These are phyloP conservation scores for Phoebastria nigripes DNA, from an alignment of 2,797 vertebrate species.

Conservation along the genomic window DNA sequence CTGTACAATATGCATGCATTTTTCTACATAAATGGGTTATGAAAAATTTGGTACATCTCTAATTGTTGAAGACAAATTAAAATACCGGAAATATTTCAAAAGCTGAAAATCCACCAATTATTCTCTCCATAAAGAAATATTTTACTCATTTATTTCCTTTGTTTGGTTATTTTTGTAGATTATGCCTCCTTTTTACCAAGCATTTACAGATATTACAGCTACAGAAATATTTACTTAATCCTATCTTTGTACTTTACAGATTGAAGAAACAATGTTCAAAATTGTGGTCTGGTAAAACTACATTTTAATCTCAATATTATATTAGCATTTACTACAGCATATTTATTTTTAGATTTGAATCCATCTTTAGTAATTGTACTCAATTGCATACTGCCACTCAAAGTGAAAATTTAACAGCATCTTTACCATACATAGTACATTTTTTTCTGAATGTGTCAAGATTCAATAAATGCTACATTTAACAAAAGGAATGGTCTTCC, in stretches of 20 bases:
- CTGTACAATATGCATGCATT: not conserved
- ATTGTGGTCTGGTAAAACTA: not conserved
- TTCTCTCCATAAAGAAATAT: not conserved
- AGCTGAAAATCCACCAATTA: not conserved
- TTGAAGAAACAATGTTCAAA: not conserved
- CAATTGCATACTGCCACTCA: not conserved
- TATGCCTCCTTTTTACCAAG: not conserved
- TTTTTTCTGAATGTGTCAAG: not conserved
- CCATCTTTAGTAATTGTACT: not conserved
- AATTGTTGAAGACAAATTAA: constrained; percentile 7
- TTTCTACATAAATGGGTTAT: not conserved
- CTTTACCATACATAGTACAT: not conserved
- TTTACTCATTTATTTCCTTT: not conserved
- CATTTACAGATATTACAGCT: not conserved
- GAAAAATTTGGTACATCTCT: not conserved
- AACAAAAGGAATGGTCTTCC: not conserved
- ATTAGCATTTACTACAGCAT: not conserved
- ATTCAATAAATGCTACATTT: not conserved
- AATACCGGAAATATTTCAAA: not conserved
- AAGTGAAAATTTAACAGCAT: not conserved
- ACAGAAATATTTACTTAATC: not conserved
- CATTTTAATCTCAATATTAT: not conserved
- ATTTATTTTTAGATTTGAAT: constrained; percentile 9
- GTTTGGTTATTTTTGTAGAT: not conserved
- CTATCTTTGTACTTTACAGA: not conserved